These are phyloP conservation scores for Anhinga rufa DNA, from an alignment of 2,113 vertebrate species.

Conservation along the genomic window DNA sequence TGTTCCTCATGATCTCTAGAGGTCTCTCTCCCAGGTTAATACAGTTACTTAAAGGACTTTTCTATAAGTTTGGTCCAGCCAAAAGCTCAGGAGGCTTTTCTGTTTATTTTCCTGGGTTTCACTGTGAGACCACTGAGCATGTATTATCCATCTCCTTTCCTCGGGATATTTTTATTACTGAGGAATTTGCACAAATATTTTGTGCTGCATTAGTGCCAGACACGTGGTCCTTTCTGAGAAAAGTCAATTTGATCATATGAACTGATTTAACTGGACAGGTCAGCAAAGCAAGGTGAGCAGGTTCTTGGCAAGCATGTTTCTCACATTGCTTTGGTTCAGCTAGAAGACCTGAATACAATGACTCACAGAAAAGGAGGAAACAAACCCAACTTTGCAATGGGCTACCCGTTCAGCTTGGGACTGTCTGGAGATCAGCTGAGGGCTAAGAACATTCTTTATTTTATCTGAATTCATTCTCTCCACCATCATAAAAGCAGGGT, in stretches of 20 bases:
- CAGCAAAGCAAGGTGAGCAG: slow-evolving; percentile 34
- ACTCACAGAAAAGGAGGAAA: slow-evolving; percentile 6
- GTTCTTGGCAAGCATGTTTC: neutral
- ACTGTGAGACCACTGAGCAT: neutral
- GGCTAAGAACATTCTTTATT: neutral
- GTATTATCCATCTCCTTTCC: neutral
- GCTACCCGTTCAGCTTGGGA: neutral
- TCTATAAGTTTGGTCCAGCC: neutral
- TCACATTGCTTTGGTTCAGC: neutral
- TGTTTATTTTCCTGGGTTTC: neutral
- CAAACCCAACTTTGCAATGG: neutral
- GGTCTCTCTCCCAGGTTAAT: neutral
- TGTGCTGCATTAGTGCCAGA: neutral
- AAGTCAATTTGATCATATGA: neutral
- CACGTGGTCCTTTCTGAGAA: neutral
- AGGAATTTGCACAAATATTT: slow-evolving; percentile 20
- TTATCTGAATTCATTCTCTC: neutral
- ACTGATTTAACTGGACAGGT: neutral
- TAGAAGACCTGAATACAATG: neutral
- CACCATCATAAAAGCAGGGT: neutral
- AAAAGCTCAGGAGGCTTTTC: neutral
- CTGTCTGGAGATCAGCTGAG: neutral
- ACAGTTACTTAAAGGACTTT: neutral
- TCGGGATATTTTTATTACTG: neutral
- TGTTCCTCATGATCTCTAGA: neutral